A percentile compares a stretch with the other conserved stretches of the same genome.
phyloP scores from a whole-genome alignment of 2,113 vertebrate species.

The Cryptoleucopteryx plumbea region DNA sequence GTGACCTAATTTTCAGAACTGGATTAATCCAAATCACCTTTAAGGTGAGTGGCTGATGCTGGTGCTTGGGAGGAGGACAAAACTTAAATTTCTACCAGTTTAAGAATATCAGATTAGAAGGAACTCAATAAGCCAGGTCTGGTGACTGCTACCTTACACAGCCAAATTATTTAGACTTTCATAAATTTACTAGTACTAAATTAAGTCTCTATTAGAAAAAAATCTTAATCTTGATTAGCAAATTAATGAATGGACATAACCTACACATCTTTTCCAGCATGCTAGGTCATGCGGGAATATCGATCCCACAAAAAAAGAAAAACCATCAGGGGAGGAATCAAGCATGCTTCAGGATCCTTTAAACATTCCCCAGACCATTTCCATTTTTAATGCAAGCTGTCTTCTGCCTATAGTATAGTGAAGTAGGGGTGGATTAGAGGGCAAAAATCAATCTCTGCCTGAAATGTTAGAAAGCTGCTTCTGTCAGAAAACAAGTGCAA shows the following conservation, averaged over 20 bases:
- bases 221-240: background rate
- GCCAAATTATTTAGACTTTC: background rate
- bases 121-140: background rate
- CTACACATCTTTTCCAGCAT: background rate
- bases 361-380: background rate
- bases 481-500: background rate
- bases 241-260: background rate
- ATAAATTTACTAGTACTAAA: background rate
- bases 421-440: background rate
- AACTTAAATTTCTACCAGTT: background rate
- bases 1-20: background rate
- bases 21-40: background rate
- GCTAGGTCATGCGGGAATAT: background rate
- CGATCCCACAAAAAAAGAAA: background rate
- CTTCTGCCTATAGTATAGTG: background rate
- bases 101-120: background rate
- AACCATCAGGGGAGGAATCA: background rate
- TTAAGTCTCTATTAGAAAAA: background rate
- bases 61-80: background rate
- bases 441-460: constrained; percentile 15
- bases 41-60: background rate
- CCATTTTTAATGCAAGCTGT: background rate
- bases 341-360: background rate
- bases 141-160: background rate
- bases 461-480: background rate